Conservation (phyloP, 2,888 invertebrate species). For the Scrobipalpa atriplicella region DNA sequence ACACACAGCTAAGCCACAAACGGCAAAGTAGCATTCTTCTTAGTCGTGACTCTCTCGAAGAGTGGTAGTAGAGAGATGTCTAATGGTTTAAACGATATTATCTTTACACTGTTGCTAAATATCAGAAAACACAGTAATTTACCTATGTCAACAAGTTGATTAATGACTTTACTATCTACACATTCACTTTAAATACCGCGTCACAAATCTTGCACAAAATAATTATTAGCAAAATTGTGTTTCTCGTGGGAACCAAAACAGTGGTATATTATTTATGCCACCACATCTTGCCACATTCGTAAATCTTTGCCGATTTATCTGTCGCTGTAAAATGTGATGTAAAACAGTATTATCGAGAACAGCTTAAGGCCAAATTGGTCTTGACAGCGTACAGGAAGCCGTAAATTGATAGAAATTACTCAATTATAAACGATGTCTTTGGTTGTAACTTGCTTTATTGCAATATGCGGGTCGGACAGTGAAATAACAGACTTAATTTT, state of each 20-base stretch:
- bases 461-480: constrained; percentile 16
- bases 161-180: constrained; percentile 4
- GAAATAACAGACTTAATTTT: neutral
- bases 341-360: constrained; percentile 22
- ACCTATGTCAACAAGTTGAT: neutral
- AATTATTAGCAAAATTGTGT: constrained; percentile 17
- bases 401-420: constrained; percentile 28
- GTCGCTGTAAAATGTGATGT: constrained; percentile 20
- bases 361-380: constrained; percentile 26
- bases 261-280: constrained; percentile 17
- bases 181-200: neutral
- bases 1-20: too few species aligned
- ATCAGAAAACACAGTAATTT: neutral
- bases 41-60: too few species aligned
- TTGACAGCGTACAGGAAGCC: constrained; percentile 29
- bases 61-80: too few species aligned
- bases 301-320: constrained; percentile 24
- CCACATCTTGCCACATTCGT: constrained; percentile 21
- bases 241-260: constrained; percentile 18
- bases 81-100: too few species aligned
- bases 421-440: constrained; percentile 27
- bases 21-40: too few species aligned
- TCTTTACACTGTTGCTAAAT: neutral
- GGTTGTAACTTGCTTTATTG: constrained; percentile 20
- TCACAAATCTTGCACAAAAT: neutral